Conservation (phyloP, 1,140 invertebrate species). For the Teleogryllus occipitalis region DNA sequence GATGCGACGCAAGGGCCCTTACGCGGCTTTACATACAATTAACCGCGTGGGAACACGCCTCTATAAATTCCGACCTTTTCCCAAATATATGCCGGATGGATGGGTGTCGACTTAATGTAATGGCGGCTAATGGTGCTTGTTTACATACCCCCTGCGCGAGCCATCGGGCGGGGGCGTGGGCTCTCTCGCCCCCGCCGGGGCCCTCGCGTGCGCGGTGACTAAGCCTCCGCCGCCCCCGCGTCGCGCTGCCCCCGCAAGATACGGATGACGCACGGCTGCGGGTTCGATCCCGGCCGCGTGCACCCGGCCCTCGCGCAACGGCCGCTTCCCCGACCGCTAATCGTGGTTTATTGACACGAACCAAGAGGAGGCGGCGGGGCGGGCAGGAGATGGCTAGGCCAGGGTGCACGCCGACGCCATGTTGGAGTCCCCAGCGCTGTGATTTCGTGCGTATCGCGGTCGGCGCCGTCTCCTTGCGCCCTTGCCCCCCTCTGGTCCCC, state of each 20-base stretch:
- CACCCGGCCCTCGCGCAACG: background rate
- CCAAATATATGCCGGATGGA: slow-evolving; percentile 3
- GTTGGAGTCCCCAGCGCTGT: background rate
- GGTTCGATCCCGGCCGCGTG: background rate
- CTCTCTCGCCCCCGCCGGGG: background rate
- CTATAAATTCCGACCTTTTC: slow-evolving; percentile 4
- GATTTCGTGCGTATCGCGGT: slow-evolving; percentile 3
- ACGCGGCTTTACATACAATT: background rate
- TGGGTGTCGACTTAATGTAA: slow-evolving; percentile 4
- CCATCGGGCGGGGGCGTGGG: background rate
- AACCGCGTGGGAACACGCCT: background rate
- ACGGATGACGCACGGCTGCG: background rate
- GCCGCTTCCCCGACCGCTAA: background rate
- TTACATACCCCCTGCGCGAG: background rate
- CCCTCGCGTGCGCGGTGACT: background rate
- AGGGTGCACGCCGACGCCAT: background rate
- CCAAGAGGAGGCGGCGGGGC: no score
- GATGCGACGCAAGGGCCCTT: background rate
- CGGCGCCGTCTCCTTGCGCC: background rate
- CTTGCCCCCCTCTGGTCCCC: background rate
- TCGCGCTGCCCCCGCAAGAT: background rate
- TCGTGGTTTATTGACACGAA: background rate
- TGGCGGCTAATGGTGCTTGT: slow-evolving; percentile 3
- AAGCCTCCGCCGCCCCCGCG: background rate
- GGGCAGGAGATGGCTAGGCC: background rate